Conservation (phyloP, 2,113 vertebrate species). For the Mixornis gularis region DNA sequence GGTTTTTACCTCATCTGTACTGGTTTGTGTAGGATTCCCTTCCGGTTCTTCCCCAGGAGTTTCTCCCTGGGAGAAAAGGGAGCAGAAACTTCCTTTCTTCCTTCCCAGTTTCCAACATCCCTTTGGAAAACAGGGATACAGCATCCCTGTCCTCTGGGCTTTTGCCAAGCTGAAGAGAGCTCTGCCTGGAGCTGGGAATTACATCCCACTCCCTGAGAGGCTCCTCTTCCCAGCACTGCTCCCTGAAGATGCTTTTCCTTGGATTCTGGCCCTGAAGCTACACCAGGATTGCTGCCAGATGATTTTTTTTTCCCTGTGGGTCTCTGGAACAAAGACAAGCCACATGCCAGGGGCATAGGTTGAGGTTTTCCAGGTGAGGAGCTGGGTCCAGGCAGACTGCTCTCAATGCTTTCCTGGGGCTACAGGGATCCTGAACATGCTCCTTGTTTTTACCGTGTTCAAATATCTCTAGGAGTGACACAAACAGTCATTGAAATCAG, state of each 20-base stretch:
- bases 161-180: not conserved
- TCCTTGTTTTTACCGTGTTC: not conserved
- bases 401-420: not conserved
- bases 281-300: not conserved
- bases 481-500: not conserved
- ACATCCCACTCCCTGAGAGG: not conserved
- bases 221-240: not conserved
- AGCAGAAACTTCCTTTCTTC: not conserved
- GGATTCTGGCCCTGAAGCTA: not conserved
- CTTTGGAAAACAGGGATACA: not conserved
- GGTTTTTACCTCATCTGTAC: accelerated
- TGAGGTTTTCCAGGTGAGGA: not conserved
- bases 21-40: not conserved
- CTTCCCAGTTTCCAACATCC: not conserved
- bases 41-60: not conserved
- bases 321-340: not conserved
- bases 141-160: not conserved
- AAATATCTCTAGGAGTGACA: not conserved
- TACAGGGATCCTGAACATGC: not conserved
- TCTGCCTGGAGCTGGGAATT: not conserved
- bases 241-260: not conserved
- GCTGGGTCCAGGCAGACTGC: not conserved
- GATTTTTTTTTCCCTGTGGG: not conserved
- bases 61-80: not conserved
- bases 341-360: not conserved